A percentile compares a stretch with the other conserved stretches of the same genome.
Evolutionary conservation across 2,797 vertebrate species (phyloP).

Genomic region (Argyrosomus regius): DNA sequence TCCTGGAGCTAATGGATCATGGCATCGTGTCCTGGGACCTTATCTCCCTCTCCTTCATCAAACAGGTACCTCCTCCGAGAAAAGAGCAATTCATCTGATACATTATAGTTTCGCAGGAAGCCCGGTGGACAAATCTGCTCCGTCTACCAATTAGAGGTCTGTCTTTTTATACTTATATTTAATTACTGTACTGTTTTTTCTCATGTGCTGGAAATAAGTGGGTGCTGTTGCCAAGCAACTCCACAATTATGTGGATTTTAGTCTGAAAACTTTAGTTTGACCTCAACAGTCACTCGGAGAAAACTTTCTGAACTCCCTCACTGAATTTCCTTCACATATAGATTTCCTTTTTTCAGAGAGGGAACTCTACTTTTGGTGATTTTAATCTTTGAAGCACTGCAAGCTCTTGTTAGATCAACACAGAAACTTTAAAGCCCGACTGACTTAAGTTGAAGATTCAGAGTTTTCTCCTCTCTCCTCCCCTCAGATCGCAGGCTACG

Average conservation of each 20-base stretch:
- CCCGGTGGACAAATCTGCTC: neutral
- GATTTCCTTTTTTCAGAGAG: neutral
- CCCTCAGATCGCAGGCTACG: conserved; percentile 93
- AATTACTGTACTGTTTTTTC: conserved; percentile 61
- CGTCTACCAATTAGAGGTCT: conserved; percentile 24
- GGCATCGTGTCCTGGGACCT: conserved; percentile 99
- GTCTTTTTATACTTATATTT: conserved; percentile 45
- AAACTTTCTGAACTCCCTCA: conserved; percentile 12
- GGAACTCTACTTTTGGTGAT: neutral
- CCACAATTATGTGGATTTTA: conserved; percentile 52
- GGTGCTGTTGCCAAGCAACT: conserved; percentile 81
- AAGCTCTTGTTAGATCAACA: neutral
- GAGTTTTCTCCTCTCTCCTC: neutral
- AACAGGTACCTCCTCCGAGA: conserved; percentile 88
- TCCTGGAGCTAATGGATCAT: conserved; percentile 99
- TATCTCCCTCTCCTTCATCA: conserved; percentile 97
- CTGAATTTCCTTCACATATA: neutral
- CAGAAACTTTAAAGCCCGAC: neutral
- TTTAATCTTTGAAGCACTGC: neutral
- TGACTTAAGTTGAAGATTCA: neutral
- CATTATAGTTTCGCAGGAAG: conserved; percentile 14
- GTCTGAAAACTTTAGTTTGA: conserved; percentile 31
- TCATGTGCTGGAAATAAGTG: conserved; percentile 59
- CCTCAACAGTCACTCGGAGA: conserved; percentile 22
- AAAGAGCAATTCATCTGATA: conserved; percentile 20